A percentile compares a stretch with the other conserved stretches of the same genome.
Conservation (phyloP, 2,888 invertebrate genomes). For the Spilosoma lubricipeda region DNA sequence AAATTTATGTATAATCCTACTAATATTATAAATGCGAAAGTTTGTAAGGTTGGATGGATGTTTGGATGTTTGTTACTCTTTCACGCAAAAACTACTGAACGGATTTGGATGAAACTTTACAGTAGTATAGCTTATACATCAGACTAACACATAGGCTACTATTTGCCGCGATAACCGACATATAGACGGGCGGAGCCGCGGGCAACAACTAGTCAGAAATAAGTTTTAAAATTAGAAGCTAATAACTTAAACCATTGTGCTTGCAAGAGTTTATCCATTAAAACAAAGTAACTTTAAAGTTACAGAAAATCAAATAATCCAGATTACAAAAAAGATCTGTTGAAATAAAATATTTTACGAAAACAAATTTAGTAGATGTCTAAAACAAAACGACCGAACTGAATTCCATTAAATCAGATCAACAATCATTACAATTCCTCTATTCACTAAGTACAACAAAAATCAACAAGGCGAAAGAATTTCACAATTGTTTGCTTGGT, state of each 20-base stretch:
- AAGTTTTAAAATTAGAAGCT: no score
- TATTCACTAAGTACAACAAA: conserved; percentile 54
- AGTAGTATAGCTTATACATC: no score
- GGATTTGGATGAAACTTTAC: no score
- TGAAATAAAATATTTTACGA: neutral
- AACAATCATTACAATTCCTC: conserved; percentile 34
- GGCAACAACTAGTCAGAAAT: no score
- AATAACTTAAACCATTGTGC: neutral
- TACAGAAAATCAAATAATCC: neutral
- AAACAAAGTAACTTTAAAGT: neutral
- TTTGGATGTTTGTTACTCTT: no score
- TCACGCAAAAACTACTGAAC: no score
- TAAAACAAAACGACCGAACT: conserved; percentile 19
- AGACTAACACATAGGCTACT: no score
- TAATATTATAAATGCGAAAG: no score
- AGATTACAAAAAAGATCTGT: neutral
- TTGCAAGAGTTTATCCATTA: neutral
- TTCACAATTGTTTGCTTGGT: conserved; percentile 58
- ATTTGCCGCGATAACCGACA: no score
- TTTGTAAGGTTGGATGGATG: no score
- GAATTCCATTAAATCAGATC: conserved; percentile 37
- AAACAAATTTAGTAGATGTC: neutral
- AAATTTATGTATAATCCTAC: no score
- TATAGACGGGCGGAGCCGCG: no score
- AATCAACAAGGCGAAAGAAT: conserved; percentile 60